Evolutionary conservation across 1,140 invertebrate species (phyloP).

Genomic region (Macrobrachium rosenbergii): DNA sequence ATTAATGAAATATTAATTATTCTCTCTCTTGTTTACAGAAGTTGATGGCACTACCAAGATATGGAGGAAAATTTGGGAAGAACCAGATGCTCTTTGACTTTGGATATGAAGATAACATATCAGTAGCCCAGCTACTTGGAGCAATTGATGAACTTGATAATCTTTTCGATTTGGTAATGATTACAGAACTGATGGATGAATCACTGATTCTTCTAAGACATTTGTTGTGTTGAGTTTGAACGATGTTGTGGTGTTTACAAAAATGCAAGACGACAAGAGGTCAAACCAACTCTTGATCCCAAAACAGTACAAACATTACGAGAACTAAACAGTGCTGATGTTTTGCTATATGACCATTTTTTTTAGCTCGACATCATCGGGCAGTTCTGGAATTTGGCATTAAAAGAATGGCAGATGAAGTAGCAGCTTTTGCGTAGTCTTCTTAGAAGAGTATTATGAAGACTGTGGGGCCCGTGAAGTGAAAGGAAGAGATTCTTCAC

Average conservation of each 20-base stretch:
- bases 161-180: slow-evolving; percentile 74
- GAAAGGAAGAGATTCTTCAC: slow-evolving; percentile 32
- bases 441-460: slow-evolving; percentile 41
- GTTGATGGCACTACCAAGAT: slow-evolving; percentile 24
- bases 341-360: slow-evolving; percentile 64
- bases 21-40: neutral
- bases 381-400: slow-evolving; percentile 36
- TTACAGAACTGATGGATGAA: slow-evolving; percentile 74
- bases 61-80: slow-evolving; percentile 66
- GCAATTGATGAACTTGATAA: slow-evolving; percentile 54
- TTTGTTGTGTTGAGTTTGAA: slow-evolving; percentile 72
- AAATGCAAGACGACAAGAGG: slow-evolving; percentile 68
- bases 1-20: slow-evolving; percentile 7
- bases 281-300: slow-evolving; percentile 55
- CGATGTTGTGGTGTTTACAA: slow-evolving; percentile 70
- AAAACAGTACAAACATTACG: slow-evolving; percentile 34
- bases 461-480: slow-evolving; percentile 40
- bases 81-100: slow-evolving; percentile 72
- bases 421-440: slow-evolving; percentile 26
- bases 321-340: slow-evolving; percentile 61
- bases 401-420: slow-evolving; percentile 26
- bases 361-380: slow-evolving; percentile 18
- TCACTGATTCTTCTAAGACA: slow-evolving; percentile 73
- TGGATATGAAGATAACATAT: slow-evolving; percentile 68
- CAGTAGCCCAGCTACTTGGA: slow-evolving; percentile 20